These are phyloP conservation scores for Meteorus colon DNA, from an alignment of 2,888 invertebrate genomes.

Conservation along the genomic window DNA sequence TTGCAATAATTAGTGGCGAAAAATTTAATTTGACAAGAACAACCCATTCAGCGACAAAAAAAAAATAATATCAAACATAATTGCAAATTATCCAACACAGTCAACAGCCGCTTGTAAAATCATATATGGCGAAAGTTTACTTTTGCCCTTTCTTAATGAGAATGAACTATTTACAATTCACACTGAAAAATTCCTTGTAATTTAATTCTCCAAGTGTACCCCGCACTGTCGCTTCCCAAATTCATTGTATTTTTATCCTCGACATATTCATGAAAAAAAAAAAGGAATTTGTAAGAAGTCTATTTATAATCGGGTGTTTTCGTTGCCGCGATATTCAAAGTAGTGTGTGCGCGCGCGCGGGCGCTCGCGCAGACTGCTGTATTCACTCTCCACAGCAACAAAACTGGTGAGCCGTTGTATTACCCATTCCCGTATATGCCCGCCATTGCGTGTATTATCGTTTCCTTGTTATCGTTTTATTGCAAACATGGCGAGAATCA, in stretches of 20 bases:
- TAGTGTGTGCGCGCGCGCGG: not conserved
- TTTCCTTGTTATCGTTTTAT: conserved; percentile 51
- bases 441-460: not conserved
- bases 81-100: no score
- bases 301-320: conserved; percentile 32
- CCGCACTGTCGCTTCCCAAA: not conserved
- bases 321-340: not conserved
- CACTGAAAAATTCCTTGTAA: not conserved
- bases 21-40: no score
- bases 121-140: no score
- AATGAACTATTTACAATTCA: no score
- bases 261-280: not conserved
- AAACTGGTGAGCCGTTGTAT: no score
- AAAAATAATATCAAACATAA: no score
- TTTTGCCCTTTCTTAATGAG: not conserved
- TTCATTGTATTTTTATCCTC: not conserved
- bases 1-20: no score
- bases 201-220: not conserved
- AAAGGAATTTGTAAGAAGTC: not conserved
- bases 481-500: conserved; percentile 68
- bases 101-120: no score
- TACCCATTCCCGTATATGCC: not conserved
- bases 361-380: conserved; percentile 29
- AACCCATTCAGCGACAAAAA: no score
- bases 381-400: conserved; percentile 23